Conservation (phyloP, 2,888 invertebrate genomes). For the Drosophila seclusa region DNA sequence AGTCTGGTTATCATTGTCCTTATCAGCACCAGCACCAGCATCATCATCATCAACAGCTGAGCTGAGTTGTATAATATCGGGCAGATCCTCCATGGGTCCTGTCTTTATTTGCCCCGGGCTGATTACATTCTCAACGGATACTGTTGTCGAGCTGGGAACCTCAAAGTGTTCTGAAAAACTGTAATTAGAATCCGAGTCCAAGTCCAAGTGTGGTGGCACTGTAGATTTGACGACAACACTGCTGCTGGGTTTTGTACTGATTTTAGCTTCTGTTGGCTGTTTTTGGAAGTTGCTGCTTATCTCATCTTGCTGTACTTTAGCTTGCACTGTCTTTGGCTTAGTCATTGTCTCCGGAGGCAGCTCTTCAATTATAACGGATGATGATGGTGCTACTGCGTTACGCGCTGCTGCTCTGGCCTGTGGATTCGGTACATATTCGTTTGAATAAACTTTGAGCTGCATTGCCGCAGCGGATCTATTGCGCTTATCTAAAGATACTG, state of each 20-base stretch:
- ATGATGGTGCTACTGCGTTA: neutral
- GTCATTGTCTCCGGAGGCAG: neutral
- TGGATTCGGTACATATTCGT: slow-evolving; percentile 64
- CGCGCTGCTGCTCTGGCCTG: slow-evolving; percentile 49
- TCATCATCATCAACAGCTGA: slow-evolving; percentile 16
- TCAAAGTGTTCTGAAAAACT: slow-evolving; percentile 85
- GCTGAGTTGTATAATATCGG: slow-evolving; percentile 80
- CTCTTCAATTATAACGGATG: slow-evolving; percentile 13
- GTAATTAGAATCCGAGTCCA: slow-evolving; percentile 84
- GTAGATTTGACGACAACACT: slow-evolving; percentile 3
- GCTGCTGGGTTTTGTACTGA: neutral
- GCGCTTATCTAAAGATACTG: slow-evolving; percentile 50
- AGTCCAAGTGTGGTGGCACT: slow-evolving; percentile 40
- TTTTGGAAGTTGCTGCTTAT: slow-evolving; percentile 49
- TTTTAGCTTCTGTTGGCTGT: slow-evolving; percentile 12
- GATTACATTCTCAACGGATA: neutral
- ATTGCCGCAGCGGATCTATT: slow-evolving; percentile 1
- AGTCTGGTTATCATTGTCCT: slow-evolving; percentile 17
- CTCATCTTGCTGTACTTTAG: slow-evolving; percentile 41
- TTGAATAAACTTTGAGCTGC: slow-evolving; percentile 17
- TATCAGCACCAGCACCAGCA: slow-evolving; percentile 18
- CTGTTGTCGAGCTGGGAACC: slow-evolving; percentile 52
- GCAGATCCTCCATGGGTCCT: slow-evolving; percentile 73
- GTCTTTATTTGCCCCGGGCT: neutral
- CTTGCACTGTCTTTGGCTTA: no score